phyloP scores from a whole-genome alignment of 1,140 invertebrate species.

The Sweltsa coloradensis region DNA sequence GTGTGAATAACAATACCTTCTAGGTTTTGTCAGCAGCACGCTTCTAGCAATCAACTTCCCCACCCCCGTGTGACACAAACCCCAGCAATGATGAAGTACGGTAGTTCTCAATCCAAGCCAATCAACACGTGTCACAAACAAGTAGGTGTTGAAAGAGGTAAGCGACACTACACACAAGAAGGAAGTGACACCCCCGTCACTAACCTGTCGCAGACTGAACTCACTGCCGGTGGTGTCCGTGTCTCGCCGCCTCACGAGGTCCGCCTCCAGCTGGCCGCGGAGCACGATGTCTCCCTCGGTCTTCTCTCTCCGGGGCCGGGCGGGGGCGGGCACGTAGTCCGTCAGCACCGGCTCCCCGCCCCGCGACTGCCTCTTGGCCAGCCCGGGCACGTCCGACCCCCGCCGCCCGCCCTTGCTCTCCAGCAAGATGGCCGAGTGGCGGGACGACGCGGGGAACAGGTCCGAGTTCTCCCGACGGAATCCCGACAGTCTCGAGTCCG shows the following conservation, averaged over 20 bases:
- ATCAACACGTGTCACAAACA: too few relatives aligned
- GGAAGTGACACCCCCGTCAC: too few relatives aligned
- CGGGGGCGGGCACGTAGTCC: conserved; percentile 35
- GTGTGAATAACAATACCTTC: too few relatives aligned
- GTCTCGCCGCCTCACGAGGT: conserved; percentile 35
- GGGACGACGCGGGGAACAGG: conserved; percentile 56
- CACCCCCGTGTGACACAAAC: too few relatives aligned
- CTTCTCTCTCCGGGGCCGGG: conserved; percentile 62
- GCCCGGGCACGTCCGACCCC: conserved; percentile 17
- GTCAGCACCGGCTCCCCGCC: conserved; percentile 53
- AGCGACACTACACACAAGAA: too few relatives aligned
- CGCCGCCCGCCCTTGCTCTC: conserved; percentile 30
- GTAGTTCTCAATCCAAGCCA: too few relatives aligned
- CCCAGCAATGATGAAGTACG: too few relatives aligned
- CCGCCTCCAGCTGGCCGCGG: conserved; percentile 30
- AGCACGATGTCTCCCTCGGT: conserved; percentile 72
- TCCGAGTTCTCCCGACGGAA: conserved; percentile 71
- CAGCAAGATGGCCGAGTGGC: conserved; percentile 57
- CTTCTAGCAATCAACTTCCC: too few relatives aligned
- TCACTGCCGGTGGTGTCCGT: conserved; percentile 21
- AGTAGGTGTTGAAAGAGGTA: too few relatives aligned
- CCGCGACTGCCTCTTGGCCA: not conserved
- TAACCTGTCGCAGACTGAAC: conserved; percentile 1
- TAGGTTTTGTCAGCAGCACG: too few relatives aligned
- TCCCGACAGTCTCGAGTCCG: conserved; percentile 45